Evolutionary conservation across 1,140 invertebrate genomes (phyloP), one percentile per base, ranked within the genome.

Genomic region (Propsilocerus akamusi): DNA sequence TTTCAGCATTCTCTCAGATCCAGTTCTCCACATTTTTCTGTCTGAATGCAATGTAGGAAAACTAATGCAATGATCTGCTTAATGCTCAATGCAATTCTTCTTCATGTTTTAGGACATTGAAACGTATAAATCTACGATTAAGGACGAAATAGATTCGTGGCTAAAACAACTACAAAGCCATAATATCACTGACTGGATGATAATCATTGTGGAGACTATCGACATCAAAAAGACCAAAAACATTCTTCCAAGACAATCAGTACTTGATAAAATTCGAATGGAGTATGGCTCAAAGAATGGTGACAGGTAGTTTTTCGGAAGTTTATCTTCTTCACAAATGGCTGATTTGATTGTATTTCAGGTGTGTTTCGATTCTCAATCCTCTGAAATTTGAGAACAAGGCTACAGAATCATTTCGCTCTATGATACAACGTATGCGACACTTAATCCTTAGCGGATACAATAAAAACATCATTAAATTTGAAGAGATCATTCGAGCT

Each of bases 1-100:
- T 56, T 80, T 76, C 68, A 80, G 83, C 58, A 72, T 95, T 23
- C 72, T 91, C 46, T 81, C 86, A 53, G 80, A 86, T 54, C 87
- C 90, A 22, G 82, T 95, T 60, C 83, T 97, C 60, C 90, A 97
- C 66, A 90, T 90, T 49, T 97, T 84, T 68, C 94, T 91, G 81
- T 93, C 84, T 34, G 91, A 95, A 67, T 95, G 91, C 70, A 75
- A 77, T 55, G 87, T 91, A 73, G 75, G 76, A 26, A 7, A 48
- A 23, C 30, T 50, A 14, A 23, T 46, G 26, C 26, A 10, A 14
- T 30, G 47, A 2, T 24, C 25, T 26, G 7, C 30, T 32, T 34
- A 34, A 49, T 17, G 14, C 8, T 52, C 41, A 52, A 54, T 52
- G 28, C 49, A 4, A 23, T 41, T 52, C 12, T 49, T 48, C 47